These are phyloP conservation scores for Loris lydekkerianus DNA, from an alignment of 2,797 vertebrate genomes.

Conservation along the genomic window DNA sequence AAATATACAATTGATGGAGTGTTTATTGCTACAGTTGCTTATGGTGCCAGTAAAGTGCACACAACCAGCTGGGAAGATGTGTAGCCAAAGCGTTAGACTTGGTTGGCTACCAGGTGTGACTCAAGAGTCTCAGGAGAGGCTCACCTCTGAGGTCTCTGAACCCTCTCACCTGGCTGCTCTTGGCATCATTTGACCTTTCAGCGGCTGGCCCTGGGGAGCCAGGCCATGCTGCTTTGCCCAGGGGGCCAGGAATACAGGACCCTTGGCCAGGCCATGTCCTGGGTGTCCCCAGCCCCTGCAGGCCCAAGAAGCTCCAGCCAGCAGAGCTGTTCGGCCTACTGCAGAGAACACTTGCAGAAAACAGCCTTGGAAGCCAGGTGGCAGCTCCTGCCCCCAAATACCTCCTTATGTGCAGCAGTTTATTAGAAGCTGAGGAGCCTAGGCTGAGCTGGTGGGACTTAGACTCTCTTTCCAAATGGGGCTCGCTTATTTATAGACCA, in stretches of 20 bases:
- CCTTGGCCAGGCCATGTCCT: not conserved
- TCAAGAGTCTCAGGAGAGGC: not conserved
- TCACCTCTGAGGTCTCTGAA: not conserved
- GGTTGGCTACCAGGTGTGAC: not conserved
- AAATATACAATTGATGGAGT: not conserved
- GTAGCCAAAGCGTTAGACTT: rapidly evolving
- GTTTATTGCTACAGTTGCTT: not conserved
- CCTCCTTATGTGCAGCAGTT: not conserved
- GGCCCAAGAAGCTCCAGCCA: not conserved
- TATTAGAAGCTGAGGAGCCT: not conserved
- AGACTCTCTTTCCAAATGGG: not conserved
- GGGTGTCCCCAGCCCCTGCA: not conserved
- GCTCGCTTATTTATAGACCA: not conserved
- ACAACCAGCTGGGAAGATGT: not conserved
- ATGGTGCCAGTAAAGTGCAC: not conserved
- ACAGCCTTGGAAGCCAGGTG: not conserved
- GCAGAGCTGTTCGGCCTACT: not conserved
- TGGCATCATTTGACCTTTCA: not conserved
- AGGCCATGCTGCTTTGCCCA: not conserved
- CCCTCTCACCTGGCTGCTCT: not conserved
- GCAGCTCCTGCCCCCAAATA: not conserved
- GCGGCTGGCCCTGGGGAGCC: not conserved
- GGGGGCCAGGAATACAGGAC: not conserved
- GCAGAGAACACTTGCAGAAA: not conserved
- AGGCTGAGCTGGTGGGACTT: not conserved